phyloP scores from a whole-genome alignment of 2,888 invertebrate genomes.

The Eupithecia tripunctaria region DNA sequence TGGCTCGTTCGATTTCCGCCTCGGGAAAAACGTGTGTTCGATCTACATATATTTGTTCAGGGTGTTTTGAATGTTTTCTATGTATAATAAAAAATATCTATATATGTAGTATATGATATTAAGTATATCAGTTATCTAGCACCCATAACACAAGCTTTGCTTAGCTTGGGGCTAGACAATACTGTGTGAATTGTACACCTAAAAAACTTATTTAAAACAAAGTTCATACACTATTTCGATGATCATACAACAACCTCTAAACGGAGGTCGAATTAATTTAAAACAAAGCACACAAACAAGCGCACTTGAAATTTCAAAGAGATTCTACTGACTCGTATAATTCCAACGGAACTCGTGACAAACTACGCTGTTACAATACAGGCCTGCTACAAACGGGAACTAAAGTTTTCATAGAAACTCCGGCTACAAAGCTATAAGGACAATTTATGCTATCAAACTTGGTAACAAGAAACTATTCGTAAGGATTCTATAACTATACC shows the following conservation, averaged over 20 bases:
- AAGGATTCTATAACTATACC: background rate
- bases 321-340: slow-evolving; percentile 45
- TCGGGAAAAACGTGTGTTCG: no score
- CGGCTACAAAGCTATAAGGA: background rate
- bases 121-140: no score
- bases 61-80: no score
- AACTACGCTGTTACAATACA: slow-evolving; percentile 51
- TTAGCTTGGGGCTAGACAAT: no score
- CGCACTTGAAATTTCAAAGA: slow-evolving; percentile 36
- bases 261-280: background rate
- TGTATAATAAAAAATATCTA: no score
- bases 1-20: no score
- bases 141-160: no score
- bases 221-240: no score
- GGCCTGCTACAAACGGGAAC: slow-evolving; percentile 35
- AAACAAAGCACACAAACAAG: slow-evolving; percentile 7
- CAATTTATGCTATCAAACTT: background rate
- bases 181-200: no score
- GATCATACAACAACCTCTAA: background rate
- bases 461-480: background rate
- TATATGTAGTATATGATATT: no score
- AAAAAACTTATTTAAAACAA: no score
- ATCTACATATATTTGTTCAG: no score
- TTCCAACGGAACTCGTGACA: slow-evolving; percentile 47
- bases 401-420: slow-evolving; percentile 8